phyloP scores from a whole-genome alignment of 1,140 invertebrate genomes.

The Drosophila pandora region DNA sequence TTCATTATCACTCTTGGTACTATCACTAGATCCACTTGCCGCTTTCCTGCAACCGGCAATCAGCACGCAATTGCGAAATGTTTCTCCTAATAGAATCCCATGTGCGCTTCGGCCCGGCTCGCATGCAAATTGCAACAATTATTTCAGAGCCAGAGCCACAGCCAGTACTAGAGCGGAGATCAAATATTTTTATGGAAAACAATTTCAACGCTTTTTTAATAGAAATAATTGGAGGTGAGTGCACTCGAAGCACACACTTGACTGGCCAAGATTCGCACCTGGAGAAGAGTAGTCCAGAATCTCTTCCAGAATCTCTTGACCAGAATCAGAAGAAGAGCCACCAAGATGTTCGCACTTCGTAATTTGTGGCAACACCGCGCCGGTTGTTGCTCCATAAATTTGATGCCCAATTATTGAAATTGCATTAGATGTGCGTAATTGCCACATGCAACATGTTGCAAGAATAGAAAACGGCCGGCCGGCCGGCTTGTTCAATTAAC shows the following conservation, averaged over 20 bases:
- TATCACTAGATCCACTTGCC: too few relatives aligned
- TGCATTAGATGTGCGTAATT: conserved; percentile 82
- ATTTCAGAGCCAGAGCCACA: background rate
- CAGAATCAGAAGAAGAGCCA: conserved; percentile 10
- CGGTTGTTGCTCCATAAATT: conserved; percentile 63
- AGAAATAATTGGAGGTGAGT: conserved; percentile 68
- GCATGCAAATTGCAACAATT: conserved; percentile 73
- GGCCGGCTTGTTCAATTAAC: conserved; percentile 70
- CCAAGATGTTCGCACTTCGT: conserved; percentile 79
- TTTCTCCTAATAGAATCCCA: conserved; percentile 77
- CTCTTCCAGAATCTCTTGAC: background rate
- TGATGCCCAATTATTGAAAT: conserved; percentile 81
- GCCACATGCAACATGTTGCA: conserved; percentile 19
- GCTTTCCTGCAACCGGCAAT: conserved; percentile 54
- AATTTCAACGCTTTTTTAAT: conserved; percentile 62
- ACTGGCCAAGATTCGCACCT: conserved; percentile 48
- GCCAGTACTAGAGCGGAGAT: too few relatives aligned
- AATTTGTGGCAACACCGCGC: conserved; percentile 52
- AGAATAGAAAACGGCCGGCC: background rate
- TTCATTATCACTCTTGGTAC: too few relatives aligned
- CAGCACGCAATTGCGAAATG: conserved; percentile 80
- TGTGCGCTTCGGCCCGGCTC: conserved; percentile 55
- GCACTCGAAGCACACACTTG: conserved; percentile 4
- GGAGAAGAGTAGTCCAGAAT: background rate
- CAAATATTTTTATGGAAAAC: conserved; percentile 33